Percentiles rank a stretch among this genome's conserved stretches.
These are phyloP conservation scores for Drosophila stalkeri DNA, from an alignment of 2,888 invertebrate species.

Conservation along the genomic window DNA sequence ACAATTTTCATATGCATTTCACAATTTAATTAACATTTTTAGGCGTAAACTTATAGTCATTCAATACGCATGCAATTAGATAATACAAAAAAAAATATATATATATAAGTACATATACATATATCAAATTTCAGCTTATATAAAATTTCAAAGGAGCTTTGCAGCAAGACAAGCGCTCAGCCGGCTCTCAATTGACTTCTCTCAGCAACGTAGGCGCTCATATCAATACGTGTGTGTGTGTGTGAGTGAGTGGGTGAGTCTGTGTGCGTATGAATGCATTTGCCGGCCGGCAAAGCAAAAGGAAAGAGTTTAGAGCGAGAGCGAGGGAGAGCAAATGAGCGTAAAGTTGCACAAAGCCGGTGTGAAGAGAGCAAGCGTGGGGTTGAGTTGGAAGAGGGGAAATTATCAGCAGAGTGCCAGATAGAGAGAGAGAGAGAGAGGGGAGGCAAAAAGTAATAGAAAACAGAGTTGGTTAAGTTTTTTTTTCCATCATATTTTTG, in stretches of 20 bases:
- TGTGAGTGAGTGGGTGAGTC: conserved; percentile 5
- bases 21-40: conserved; percentile 81
- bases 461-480: conserved; percentile 67
- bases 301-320: conserved; percentile 19
- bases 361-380: conserved; percentile 4
- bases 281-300: conserved; percentile 66
- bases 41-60: conserved; percentile 68
- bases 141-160: conserved; percentile 35
- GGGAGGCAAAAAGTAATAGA: conserved; percentile 36
- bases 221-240: conserved; percentile 12
- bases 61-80: conserved; percentile 74
- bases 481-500: conserved; percentile 76
- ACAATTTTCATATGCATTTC: conserved; percentile 55
- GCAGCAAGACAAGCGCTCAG: conserved; percentile 30
- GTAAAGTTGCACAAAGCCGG: conserved; percentile 22
- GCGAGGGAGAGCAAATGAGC: conserved; percentile 21
- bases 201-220: conserved; percentile 11
- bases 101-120: conserved; percentile 9
- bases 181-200: conserved; percentile 12
- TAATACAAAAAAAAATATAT: conserved; percentile 60
- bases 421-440: conserved; percentile 3
- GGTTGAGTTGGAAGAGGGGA: neutral
- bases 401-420: neutral
- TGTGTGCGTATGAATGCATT: conserved; percentile 36
- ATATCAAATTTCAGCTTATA: conserved; percentile 55